phyloP scores from a whole-genome alignment of 1,140 invertebrate genomes.

The Galendromus occidentalis region DNA sequence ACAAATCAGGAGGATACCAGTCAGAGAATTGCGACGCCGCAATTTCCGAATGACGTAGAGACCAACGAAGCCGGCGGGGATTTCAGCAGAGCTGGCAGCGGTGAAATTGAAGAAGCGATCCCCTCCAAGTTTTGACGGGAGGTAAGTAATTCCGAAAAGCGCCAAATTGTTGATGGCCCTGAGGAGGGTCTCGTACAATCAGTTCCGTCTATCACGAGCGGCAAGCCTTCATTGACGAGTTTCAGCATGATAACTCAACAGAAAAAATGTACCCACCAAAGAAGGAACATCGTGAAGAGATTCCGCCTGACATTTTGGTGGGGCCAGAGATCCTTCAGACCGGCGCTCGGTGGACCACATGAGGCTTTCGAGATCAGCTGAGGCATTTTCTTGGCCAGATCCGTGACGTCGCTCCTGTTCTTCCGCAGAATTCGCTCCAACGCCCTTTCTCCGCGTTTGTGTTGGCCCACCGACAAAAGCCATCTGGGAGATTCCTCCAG shows the following conservation, averaged over 20 bases:
- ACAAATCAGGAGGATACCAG: not conserved
- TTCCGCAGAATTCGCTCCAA: not conserved
- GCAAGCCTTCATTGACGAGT: too few relatives aligned
- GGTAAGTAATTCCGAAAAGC: not conserved
- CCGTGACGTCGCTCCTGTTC: not conserved
- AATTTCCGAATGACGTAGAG: conserved; percentile 7
- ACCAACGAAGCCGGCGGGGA: not conserved
- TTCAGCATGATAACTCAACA: too few relatives aligned
- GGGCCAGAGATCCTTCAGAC: not conserved
- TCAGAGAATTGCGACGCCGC: not conserved
- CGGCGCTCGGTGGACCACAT: not conserved
- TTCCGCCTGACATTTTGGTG: not conserved
- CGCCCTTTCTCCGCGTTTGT: not conserved
- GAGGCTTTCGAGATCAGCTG: not conserved
- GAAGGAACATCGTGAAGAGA: not conserved
- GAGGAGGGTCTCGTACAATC: too few relatives aligned
- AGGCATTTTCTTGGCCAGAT: not conserved
- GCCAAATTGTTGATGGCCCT: not conserved
- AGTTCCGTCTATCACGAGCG: too few relatives aligned
- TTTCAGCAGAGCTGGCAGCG: not conserved
- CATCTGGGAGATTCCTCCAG: not conserved
- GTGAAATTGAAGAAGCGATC: conserved; percentile 9
- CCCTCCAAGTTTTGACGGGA: not conserved
- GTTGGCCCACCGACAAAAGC: not conserved
- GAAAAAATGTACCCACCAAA: not conserved